Percentiles rank a stretch among this genome's conserved stretches.
Evolutionary conservation across 2,888 invertebrate species (phyloP).

Genomic region (Exephanes ischioxanthus): DNA sequence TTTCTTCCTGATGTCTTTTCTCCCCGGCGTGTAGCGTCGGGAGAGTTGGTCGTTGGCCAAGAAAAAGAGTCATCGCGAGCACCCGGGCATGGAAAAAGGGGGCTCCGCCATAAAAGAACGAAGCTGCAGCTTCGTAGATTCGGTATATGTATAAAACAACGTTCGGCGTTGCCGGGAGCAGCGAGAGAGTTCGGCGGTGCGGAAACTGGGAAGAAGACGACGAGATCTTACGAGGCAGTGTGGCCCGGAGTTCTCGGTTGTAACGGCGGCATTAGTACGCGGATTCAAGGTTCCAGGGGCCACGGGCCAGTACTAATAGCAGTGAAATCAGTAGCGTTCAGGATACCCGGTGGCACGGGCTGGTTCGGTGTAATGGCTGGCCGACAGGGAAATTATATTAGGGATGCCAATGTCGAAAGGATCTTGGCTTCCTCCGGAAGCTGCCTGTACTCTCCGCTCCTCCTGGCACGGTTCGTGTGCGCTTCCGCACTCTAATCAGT

Average conservation of each 20-base stretch:
- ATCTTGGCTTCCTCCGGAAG: slow-evolving; percentile 71
- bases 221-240: background rate
- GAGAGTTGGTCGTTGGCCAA: slow-evolving; percentile 61
- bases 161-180: background rate
- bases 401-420: slow-evolving; percentile 77
- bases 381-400: slow-evolving; percentile 80
- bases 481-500: slow-evolving; percentile 42
- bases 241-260: slow-evolving; percentile 1
- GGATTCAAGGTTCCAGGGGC: background rate
- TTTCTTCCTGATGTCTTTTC: slow-evolving; percentile 33
- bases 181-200: slow-evolving; percentile 11
- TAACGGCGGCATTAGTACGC: background rate
- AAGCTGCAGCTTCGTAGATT: slow-evolving; percentile 6
- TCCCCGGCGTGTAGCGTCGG: slow-evolving; percentile 27
- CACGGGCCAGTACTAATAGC: slow-evolving; percentile 8
- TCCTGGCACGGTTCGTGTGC: slow-evolving; percentile 30
- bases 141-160: background rate
- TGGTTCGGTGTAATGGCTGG: slow-evolving; percentile 77
- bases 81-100: slow-evolving; percentile 34
- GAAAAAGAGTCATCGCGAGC: slow-evolving; percentile 54
- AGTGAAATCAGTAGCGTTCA: slow-evolving; percentile 28
- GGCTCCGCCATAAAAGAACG: slow-evolving; percentile 23
- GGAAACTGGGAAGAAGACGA: slow-evolving; percentile 12
- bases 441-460: slow-evolving; percentile 30
- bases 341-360: slow-evolving; percentile 54